Evolutionary conservation across 2,888 invertebrate genomes (phyloP), one percentile per base, ranked within the genome.

Genomic region (Nasonia oneida): DNA sequence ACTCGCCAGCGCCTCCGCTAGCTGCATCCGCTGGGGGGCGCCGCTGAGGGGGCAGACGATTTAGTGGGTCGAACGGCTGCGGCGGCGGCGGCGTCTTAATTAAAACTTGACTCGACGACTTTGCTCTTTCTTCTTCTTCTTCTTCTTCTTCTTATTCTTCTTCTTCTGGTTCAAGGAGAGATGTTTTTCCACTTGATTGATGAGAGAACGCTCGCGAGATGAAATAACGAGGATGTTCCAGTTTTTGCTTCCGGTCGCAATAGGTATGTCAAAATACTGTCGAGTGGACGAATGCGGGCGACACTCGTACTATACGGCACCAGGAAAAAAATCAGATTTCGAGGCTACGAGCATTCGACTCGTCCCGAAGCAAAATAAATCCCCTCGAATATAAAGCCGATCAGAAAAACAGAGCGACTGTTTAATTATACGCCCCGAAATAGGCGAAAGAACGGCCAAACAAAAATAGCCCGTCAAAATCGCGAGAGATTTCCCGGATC

Each of bases 11-110:
- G 73, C 47, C 67, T 4, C 1, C 15, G 10, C 67, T 64, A 29
- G 29, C 57, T 61, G 33, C 29, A 78, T 78, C 42, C 79, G 64
- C 75, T 50, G 5, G 53, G 15, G n/a, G 47, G 70, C 3, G 75
- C 15, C 23, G 37, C 18, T 29, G 29, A 33, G 33, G 18, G 57
- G 33, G 29, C 12, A 37, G 33, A 61, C 71, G 33, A 81, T 81
- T 81, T 81, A 77, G 53, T 81, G 77, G 83, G 83, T 83, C 83
- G 83, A 71, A 39, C 74, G 64, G 33, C 18, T 23, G 29, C 29
- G 29, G 8, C 53, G 53, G 37, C 37, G 6, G 47, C 70, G 47
- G n/a, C 39, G 57, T 64, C 77, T 83, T 77, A 83, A 83, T 83
- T 83, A 77, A 83, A 83, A 77, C 57, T 83, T 57, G 77, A 71